phyloP scores from a whole-genome alignment of 2,113 vertebrate genomes.

The Centropristis striata region DNA sequence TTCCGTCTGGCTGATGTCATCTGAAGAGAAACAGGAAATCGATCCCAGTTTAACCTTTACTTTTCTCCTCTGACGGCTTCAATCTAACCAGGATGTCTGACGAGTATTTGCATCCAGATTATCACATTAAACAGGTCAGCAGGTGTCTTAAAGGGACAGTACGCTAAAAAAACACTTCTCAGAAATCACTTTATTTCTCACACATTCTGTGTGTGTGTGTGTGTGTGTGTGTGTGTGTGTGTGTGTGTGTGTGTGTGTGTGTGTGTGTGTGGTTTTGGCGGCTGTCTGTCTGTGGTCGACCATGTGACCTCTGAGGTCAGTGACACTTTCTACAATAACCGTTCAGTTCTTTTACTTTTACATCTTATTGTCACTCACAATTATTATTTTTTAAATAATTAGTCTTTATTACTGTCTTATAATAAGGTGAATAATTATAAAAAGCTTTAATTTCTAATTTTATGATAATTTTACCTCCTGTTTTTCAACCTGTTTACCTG shows the following conservation, averaged over 20 bases:
- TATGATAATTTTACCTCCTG: too few species aligned
- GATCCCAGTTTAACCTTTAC: conserved; percentile 28
- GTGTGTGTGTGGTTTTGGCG: neutral
- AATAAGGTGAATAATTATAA: too few species aligned
- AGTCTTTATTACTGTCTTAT: too few species aligned
- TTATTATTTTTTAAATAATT: neutral
- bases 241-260: neutral
- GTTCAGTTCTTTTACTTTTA: neutral
- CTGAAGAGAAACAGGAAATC: conserved; percentile 41
- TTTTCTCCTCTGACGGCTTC: neutral
- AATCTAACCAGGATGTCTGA: conserved; percentile 47
- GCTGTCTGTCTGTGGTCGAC: neutral
- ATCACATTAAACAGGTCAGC: neutral
- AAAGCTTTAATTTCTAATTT: too few species aligned
- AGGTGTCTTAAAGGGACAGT: neutral
- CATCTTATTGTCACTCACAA: neutral
- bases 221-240: neutral
- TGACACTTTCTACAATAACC: neutral
- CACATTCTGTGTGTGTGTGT: neutral
- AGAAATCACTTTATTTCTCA: too few species aligned
- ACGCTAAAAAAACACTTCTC: too few species aligned
- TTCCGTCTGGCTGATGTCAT: conserved; percentile 5
- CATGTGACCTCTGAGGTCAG: neutral
- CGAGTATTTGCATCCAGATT: conserved; percentile 24
- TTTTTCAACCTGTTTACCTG: too few species aligned